Conservation (phyloP, 2,113 vertebrate species). For the Pseudonaja textilis region DNA sequence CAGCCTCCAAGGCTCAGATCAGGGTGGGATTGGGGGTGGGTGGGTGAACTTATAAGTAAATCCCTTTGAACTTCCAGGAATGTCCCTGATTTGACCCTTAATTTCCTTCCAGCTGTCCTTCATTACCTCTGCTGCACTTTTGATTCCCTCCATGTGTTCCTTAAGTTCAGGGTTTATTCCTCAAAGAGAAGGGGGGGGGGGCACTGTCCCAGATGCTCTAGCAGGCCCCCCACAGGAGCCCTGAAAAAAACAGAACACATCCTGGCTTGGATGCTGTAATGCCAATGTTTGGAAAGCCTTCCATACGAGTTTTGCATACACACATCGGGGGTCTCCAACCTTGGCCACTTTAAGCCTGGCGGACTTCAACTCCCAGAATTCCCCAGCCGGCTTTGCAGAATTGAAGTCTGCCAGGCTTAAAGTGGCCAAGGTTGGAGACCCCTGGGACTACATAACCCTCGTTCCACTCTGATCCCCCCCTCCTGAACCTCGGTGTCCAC, state of each 20-base stretch:
- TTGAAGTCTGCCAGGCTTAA: no score
- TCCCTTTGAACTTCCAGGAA: not conserved
- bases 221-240: not conserved
- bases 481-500: accelerated
- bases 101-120: slow-evolving; percentile 1
- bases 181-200: not conserved
- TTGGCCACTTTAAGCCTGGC: no score
- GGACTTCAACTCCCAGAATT: no score
- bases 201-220: no score
- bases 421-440: no score
- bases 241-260: not conserved
- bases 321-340: no score
- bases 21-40: not conserved
- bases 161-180: not conserved
- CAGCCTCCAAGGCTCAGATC: not conserved
- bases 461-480: no score
- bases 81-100: not conserved
- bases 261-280: not conserved
- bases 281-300: not conserved
- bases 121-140: slow-evolving; percentile 2
- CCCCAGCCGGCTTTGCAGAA: no score
- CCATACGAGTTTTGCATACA: not conserved
- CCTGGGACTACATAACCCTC: not conserved
- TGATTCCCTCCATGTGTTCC: slow-evolving; percentile 16
- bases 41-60: not conserved